phyloP scores from a whole-genome alignment of 2,797 vertebrate genomes.

The Pelochelys cantorii region DNA sequence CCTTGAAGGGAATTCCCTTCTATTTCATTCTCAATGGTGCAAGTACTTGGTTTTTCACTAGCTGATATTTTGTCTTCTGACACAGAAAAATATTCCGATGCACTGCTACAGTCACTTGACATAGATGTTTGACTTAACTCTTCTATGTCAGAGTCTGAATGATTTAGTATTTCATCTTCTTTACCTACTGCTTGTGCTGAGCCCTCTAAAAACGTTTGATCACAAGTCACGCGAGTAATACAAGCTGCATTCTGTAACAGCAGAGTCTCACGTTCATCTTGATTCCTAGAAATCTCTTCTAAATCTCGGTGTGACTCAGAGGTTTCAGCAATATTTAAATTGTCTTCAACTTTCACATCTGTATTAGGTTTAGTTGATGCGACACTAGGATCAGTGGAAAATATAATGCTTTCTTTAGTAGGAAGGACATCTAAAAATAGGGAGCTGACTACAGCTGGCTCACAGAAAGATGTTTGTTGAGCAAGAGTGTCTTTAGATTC shows the following conservation, averaged over 20 bases:
- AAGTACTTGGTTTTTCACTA: neutral
- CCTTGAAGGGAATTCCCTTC: neutral
- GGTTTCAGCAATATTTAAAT: neutral
- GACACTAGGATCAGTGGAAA: neutral
- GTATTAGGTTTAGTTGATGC: neutral
- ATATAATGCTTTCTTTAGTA: neutral
- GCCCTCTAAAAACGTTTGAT: rapidly evolving
- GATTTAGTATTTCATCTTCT: neutral
- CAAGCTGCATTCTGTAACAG: neutral
- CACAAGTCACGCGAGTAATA: neutral
- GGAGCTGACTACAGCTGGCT: neutral
- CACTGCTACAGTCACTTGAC: neutral
- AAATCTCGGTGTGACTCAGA: neutral
- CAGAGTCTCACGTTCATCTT: neutral
- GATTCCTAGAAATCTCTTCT: neutral
- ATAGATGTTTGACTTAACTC: conserved; percentile 16
- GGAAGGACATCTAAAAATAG: conserved; percentile 8
- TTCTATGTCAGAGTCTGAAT: conserved; percentile 52
- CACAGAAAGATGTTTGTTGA: neutral
- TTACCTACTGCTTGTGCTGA: neutral
- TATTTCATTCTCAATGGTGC: neutral
- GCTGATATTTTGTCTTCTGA: conserved; percentile 27
- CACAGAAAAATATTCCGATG: conserved; percentile 52
- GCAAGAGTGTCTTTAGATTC: neutral
- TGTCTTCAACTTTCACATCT: neutral